Base-by-base conservation (phyloP, 2,888 invertebrate genomes). In the Theodoxus fluviatilis region DNA sequence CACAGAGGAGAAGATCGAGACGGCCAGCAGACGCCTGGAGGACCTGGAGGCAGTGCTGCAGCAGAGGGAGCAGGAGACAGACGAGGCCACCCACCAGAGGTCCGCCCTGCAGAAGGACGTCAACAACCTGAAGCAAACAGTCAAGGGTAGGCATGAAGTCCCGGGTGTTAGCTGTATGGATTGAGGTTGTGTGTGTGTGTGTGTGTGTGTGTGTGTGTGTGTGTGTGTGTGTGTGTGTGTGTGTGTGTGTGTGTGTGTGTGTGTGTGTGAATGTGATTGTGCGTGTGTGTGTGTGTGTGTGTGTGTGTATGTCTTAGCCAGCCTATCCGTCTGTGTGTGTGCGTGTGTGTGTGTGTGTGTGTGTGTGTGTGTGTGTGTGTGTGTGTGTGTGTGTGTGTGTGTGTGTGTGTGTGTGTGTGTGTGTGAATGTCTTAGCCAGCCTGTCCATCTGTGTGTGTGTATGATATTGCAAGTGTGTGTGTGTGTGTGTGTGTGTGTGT, bases 1-100 rank as follows among this genome's bases (percentile, higher is more conserved):
- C 15, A 76, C 82, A 71, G 82, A 83, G 61, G 82, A 84, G 67
- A 82, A 81, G 71, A 77, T 82, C 15, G 80, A 81, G n/a, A 73
- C 76, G 22, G 74, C 79, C 35, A 75, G 73, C 2, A 75, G 77
- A 15, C 76, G 80, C 0, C 70, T 81, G 25, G 82, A 83, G 22
- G 74, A 75, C 1, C 65, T 83, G 49, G 82, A 83, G 69, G 64
- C 70, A 6, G 81, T 83, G 64, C 66, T 81, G 65, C 74, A 75
- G 61, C 71, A 77, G 38, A 70, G 78, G 66, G 81, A 83, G 70
- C 76, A 77, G 33, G 81, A 84, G 70, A 76, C 81, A 73, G 83
- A 81, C 15, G 81, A 81, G 6, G 69, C 79, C 28, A 81, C 79
- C 40, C 72, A 76, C 25, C 80, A 82, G 68, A 78, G 76, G 28